Evolutionary conservation across 2,888 invertebrate species (phyloP).

Genomic region (Argynnis bischoffii): DNA sequence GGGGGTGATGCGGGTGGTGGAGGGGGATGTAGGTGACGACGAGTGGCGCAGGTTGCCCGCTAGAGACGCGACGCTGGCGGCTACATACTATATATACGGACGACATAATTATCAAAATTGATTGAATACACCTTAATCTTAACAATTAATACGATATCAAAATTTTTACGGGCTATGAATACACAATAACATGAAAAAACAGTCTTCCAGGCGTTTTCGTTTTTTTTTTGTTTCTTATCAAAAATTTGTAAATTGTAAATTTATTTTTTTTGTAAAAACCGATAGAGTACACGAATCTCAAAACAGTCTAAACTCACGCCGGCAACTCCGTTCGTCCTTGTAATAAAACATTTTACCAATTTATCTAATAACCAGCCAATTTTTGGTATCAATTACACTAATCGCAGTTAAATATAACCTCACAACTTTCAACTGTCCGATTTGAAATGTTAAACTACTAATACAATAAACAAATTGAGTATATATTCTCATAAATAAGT

Average conservation of each 20-base stretch:
- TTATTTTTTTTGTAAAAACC: constrained; percentile 56
- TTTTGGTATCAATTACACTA: constrained; percentile 62
- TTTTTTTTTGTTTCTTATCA: constrained; percentile 61
- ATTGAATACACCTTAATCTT: constrained; percentile 65
- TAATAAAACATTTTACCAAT: constrained; percentile 31
- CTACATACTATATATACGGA: constrained; percentile 32
- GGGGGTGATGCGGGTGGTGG: too few species aligned
- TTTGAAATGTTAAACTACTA: constrained; percentile 21
- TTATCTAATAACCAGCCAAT: constrained; percentile 55
- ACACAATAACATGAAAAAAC: constrained; percentile 75
- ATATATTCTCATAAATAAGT: constrained; percentile 35
- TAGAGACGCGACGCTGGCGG: constrained; percentile 37
- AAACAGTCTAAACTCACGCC: constrained; percentile 58
- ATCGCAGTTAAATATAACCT: constrained; percentile 35
- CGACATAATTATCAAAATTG: constrained; percentile 51
- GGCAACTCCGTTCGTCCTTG: constrained; percentile 43
- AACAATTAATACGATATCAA: constrained; percentile 76
- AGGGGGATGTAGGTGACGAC: background rate
- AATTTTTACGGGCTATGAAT: constrained; percentile 76
- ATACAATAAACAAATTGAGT: constrained; percentile 25
- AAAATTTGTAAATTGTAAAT: constrained; percentile 81
- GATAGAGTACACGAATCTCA: constrained; percentile 72
- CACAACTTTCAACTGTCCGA: constrained; percentile 36
- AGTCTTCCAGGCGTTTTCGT: constrained; percentile 77
- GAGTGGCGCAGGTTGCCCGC: constrained; percentile 33